Evolutionary conservation across 2,888 invertebrate species (phyloP).

Genomic region (Dascillus cervinus): DNA sequence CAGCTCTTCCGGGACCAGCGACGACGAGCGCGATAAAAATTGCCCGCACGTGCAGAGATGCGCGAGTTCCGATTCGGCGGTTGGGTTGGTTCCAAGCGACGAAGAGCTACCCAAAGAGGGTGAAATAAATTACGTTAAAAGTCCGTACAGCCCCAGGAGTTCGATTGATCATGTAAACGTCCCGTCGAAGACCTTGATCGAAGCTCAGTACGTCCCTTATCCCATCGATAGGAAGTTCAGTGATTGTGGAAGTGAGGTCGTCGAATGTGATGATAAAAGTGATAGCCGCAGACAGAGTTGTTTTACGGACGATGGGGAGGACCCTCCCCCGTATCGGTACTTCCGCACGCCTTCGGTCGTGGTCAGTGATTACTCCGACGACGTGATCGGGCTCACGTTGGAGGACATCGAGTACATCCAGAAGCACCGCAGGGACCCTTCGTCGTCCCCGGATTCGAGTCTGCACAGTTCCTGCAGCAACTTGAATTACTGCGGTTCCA

Average conservation of each 20-base stretch:
- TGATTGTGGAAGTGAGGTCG: constrained; percentile 44
- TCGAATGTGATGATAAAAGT: constrained; percentile 26
- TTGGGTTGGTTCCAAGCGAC: constrained; percentile 41
- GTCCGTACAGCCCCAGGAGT: constrained; percentile 35
- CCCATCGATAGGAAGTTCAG: constrained; percentile 43
- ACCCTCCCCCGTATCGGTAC: constrained; percentile 46
- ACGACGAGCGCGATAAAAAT: constrained; percentile 33
- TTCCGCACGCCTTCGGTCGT: constrained; percentile 81
- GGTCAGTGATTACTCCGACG: constrained; percentile 81
- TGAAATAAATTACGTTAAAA: constrained; percentile 9
- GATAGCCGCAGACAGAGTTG: constrained; percentile 46
- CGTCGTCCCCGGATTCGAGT: constrained; percentile 48
- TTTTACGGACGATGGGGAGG: constrained; percentile 43
- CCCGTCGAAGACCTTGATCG: constrained; percentile 47
- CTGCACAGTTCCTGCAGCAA: constrained; percentile 53
- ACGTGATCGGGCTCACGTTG: constrained; percentile 50
- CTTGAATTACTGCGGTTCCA: constrained; percentile 50
- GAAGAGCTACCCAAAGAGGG: constrained; percentile 32
- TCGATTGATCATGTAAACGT: constrained; percentile 38
- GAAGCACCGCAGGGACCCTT: constrained; percentile 38
- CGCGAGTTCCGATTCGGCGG: constrained; percentile 48
- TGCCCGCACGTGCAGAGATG: constrained; percentile 38
- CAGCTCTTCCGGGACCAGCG: constrained; percentile 37
- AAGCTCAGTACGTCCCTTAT: constrained; percentile 48
- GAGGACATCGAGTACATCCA: constrained; percentile 55